These are phyloP conservation scores for Aulostomus chinensis DNA, from an alignment of 2,797 vertebrate genomes.

Conservation along the genomic window DNA sequence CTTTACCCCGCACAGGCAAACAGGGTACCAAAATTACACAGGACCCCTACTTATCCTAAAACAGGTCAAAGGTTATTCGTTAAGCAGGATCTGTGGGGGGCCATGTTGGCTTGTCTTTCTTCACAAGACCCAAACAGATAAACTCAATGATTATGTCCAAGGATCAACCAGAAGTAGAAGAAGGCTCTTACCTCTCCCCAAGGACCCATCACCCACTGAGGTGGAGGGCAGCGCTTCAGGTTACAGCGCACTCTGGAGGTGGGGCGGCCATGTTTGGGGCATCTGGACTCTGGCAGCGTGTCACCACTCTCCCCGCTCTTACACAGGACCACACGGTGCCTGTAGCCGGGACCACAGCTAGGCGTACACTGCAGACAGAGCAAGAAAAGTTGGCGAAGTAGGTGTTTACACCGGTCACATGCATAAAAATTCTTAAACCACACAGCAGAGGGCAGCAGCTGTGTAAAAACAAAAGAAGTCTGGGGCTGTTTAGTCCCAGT, in stretches of 20 bases:
- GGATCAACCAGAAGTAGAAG: constrained; percentile 1
- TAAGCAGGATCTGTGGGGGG: too few species aligned
- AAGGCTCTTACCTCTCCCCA: constrained; percentile 92
- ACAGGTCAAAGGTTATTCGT: too few species aligned
- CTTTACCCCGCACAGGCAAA: neutral
- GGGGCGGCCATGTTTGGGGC: constrained; percentile 85
- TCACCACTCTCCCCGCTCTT: constrained; percentile 89
- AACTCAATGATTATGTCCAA: neutral
- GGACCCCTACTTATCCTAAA: too few species aligned
- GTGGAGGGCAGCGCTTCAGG: constrained; percentile 92
- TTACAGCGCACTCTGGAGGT: constrained; percentile 94
- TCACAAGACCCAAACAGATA: neutral
- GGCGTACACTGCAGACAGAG: constrained; percentile 87
- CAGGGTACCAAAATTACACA: too few species aligned
- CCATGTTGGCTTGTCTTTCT: too few species aligned
- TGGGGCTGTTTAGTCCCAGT: constrained; percentile 15
- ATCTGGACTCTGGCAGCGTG: constrained; percentile 84
- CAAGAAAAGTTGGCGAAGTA: constrained; percentile 10
- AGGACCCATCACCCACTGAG: constrained; percentile 91
- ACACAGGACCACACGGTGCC: constrained; percentile 92
- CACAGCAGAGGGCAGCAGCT: constrained; percentile 62
- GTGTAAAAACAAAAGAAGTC: constrained; percentile 3
- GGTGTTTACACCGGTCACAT: constrained; percentile 52
- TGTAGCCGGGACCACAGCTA: constrained; percentile 92
- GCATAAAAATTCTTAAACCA: constrained; percentile 14